A percentile compares a stretch with the other conserved stretches of the same genome.
These are phyloP conservation scores for Peromyscus nudipes DNA, from an alignment of 2,797 vertebrate species.

Conservation along the genomic window DNA sequence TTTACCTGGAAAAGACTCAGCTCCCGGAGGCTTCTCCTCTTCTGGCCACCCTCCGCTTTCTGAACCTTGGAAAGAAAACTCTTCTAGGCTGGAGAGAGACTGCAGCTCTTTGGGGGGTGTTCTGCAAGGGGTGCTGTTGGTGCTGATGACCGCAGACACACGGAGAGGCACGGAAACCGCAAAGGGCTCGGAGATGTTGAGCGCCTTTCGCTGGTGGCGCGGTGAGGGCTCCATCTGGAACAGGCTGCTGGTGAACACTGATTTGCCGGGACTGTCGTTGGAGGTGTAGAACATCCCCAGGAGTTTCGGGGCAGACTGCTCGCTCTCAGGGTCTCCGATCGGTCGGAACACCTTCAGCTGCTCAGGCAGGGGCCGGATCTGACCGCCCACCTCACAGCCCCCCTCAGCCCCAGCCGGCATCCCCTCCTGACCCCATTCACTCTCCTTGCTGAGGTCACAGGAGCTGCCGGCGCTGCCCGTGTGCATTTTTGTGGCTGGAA, in stretches of 20 bases:
- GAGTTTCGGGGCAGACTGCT: constrained; percentile 95
- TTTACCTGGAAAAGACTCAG: constrained; percentile 71
- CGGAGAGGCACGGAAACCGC: constrained; percentile 96
- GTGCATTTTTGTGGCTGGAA: constrained; percentile 93
- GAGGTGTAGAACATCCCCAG: constrained; percentile 96
- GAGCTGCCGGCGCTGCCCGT: constrained; percentile 93
- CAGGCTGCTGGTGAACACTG: constrained; percentile 94
- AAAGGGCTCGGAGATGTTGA: constrained; percentile 98
- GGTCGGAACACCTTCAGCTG: constrained; percentile 97
- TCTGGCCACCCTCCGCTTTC: constrained; percentile 79
- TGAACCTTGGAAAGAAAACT: constrained; percentile 86
- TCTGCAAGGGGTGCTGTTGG: constrained; percentile 97
- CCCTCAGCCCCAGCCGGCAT: constrained; percentile 88
- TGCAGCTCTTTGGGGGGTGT: constrained; percentile 91
- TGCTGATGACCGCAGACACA: constrained; percentile 97
- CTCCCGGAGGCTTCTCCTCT: constrained; percentile 81
- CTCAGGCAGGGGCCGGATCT: constrained; percentile 93
- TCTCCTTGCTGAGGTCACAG: constrained; percentile 93
- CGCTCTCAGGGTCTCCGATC: constrained; percentile 90
- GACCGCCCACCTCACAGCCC: constrained; percentile 78
- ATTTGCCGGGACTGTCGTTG: constrained; percentile 90
- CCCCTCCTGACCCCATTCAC: constrained; percentile 92
- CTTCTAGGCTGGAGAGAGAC: constrained; percentile 89
- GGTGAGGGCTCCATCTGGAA: constrained; percentile 97
- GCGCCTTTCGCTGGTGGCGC: constrained; percentile 95